Conservation (phyloP, 2,888 invertebrate genomes). For the Germaria angustata region DNA sequence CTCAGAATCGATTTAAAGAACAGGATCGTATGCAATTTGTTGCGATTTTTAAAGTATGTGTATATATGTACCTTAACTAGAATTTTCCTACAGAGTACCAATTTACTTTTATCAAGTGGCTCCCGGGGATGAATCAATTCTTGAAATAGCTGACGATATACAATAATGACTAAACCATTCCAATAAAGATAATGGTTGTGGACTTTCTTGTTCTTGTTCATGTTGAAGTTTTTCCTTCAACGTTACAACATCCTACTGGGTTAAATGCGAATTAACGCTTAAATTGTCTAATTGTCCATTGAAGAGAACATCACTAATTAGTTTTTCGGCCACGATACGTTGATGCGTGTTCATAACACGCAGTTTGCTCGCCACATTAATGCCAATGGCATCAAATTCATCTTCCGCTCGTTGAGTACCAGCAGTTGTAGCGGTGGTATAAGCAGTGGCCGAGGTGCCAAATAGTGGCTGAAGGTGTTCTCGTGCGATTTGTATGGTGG, state of each 20-base stretch:
- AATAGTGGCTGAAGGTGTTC: constrained; percentile 78
- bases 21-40: too few relatives aligned
- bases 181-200: constrained; percentile 48
- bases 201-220: constrained; percentile 17
- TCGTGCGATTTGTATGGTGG: constrained; percentile 78
- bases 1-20: too few relatives aligned
- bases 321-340: constrained; percentile 78
- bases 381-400: constrained; percentile 79
- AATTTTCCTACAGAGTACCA: background rate
- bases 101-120: background rate
- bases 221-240: constrained; percentile 42
- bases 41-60: background rate
- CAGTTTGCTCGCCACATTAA: constrained; percentile 78
- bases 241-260: constrained; percentile 71
- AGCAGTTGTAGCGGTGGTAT: constrained; percentile 71
- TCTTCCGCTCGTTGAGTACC: constrained; percentile 72
- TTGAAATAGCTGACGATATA: constrained; percentile 53
- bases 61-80: background rate
- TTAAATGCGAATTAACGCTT: constrained; percentile 74
- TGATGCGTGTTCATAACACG: constrained; percentile 78
- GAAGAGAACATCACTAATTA: constrained; percentile 79
- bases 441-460: constrained; percentile 73
- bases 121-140: background rate
- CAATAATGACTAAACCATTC: constrained; percentile 66
- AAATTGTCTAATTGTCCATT: constrained; percentile 78